Evolutionary conservation across 2,113 vertebrate genomes (phyloP).

Genomic region (Pseudopodoces humilis): DNA sequence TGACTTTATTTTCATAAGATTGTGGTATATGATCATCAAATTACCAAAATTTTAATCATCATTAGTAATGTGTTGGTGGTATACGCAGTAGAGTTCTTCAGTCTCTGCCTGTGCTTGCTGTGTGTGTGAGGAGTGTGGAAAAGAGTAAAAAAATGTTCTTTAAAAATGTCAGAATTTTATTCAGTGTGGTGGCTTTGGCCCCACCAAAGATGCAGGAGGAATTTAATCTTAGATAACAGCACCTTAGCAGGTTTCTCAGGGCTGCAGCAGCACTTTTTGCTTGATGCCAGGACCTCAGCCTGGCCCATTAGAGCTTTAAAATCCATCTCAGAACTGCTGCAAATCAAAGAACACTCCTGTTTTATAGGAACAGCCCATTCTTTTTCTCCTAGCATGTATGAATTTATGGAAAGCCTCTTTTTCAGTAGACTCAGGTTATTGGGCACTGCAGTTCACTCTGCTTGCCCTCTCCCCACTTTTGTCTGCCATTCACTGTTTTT

Average conservation of each 20-base stretch:
- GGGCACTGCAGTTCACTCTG: background rate
- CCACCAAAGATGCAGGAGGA: background rate
- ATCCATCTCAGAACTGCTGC: background rate
- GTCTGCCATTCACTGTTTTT: background rate
- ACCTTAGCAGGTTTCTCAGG: background rate
- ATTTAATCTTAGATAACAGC: background rate
- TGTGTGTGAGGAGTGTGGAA: background rate
- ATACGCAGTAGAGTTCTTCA: background rate
- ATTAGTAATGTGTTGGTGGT: background rate
- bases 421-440: background rate
- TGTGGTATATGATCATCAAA: background rate
- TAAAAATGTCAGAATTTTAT: background rate
- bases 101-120: background rate
- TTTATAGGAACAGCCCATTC: background rate
- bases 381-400: background rate
- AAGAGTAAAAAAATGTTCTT: background rate
- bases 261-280: background rate
- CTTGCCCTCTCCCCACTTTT: background rate
- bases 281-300: background rate
- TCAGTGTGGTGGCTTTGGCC: background rate
- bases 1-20: background rate
- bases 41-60: background rate
- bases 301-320: background rate
- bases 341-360: background rate
- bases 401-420: background rate